Percentiles rank a stretch among this genome's conserved stretches.
These are phyloP conservation scores for Daubentonia madagascariensis DNA, from an alignment of 2,113 vertebrate genomes.

Conservation along the genomic window DNA sequence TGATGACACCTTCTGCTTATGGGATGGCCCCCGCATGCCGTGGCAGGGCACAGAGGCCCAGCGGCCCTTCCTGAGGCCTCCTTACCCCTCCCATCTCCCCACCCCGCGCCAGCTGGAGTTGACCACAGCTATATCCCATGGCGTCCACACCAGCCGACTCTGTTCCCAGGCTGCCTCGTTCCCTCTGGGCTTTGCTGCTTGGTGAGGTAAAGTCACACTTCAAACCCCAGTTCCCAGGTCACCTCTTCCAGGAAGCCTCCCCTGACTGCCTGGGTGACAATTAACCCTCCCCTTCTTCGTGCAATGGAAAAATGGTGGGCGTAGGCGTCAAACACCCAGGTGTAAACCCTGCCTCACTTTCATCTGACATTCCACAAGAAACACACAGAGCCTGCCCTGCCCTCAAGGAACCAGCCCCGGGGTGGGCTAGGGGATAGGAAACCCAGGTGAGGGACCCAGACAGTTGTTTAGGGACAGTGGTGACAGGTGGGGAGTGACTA, in stretches of 20 bases:
- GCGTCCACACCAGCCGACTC: background rate
- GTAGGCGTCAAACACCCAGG: too few species aligned
- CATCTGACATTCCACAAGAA: background rate
- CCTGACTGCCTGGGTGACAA: background rate
- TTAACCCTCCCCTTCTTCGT: background rate
- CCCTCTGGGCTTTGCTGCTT: background rate
- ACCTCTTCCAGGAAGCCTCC: background rate
- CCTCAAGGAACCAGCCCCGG: rapidly evolving
- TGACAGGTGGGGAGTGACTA: background rate
- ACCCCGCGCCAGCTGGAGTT: background rate
- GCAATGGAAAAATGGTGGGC: background rate
- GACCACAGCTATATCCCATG: rapidly evolving
- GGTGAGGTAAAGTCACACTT: background rate
- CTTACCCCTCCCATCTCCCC: background rate
- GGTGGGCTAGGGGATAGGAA: rapidly evolving
- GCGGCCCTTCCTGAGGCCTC: background rate
- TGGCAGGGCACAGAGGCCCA: background rate
- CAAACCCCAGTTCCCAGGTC: too few species aligned
- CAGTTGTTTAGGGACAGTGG: rapidly evolving
- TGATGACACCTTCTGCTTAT: background rate
- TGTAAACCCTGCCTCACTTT: background rate
- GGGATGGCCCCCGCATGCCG: rapidly evolving
- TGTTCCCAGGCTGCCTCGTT: background rate
- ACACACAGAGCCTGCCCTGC: rapidly evolving
- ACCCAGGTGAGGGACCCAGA: background rate